Evolutionary conservation across 92 coral and sea anemone species (phyloP).

Genomic region (Pocillopora meandrina): DNA sequence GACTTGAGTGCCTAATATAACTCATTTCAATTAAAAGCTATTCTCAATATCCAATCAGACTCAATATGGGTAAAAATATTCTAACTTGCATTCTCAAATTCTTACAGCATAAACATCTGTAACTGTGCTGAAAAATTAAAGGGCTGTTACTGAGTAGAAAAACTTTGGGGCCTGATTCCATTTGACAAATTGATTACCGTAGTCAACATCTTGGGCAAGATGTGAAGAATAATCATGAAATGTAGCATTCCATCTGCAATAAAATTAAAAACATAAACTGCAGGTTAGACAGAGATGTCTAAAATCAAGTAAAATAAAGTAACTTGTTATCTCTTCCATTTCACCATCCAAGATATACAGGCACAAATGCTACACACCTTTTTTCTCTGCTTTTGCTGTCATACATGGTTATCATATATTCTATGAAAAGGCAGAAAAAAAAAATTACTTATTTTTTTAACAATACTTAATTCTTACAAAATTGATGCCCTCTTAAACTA

Average conservation of each 20-base stretch:
- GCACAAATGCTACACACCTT: constrained; percentile 48
- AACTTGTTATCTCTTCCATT: no score
- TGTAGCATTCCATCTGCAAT: constrained; percentile 94
- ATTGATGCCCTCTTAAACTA: no score
- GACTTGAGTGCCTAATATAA: no score
- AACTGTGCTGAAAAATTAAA: background rate
- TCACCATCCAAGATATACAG: background rate
- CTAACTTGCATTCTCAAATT: no score
- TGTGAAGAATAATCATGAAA: constrained; percentile 93
- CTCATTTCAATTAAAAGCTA: no score
- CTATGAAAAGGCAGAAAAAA: constrained; percentile 50
- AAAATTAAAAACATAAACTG: background rate
- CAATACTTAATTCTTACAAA: no score
- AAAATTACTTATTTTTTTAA: background rate
- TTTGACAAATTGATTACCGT: constrained; percentile 41
- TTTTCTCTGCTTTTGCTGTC: constrained; percentile 97
- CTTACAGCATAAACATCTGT: background rate
- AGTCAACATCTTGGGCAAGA: constrained; percentile 79
- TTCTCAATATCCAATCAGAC: no score
- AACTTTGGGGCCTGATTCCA: no score
- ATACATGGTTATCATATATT: constrained; percentile 94
- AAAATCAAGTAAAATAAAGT: no score
- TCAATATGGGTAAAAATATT: no score
- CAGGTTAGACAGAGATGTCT: no score
- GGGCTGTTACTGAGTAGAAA: background rate